phyloP scores from a whole-genome alignment of 2,797 vertebrate species.

The Myioborus miniatus region DNA sequence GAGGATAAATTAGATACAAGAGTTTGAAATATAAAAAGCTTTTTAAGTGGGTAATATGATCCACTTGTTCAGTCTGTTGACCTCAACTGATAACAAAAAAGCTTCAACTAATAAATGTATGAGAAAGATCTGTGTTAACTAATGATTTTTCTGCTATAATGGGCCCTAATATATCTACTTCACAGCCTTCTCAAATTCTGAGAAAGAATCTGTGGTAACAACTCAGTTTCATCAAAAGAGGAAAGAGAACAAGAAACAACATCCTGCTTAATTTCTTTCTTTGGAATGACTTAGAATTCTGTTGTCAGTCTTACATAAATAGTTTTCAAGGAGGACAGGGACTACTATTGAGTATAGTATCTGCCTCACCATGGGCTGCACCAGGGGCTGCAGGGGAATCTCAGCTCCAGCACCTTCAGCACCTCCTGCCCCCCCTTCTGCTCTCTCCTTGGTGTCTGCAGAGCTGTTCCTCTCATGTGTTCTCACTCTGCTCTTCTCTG shows the following conservation, averaged over 20 bases:
- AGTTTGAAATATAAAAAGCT: conserved; percentile 20
- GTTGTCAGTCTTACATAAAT: neutral
- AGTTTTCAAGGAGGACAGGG: neutral
- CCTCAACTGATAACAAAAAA: conserved; percentile 11
- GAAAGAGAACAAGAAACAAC: neutral
- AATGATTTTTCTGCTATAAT: neutral
- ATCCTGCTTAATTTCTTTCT: neutral
- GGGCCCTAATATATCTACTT: neutral
- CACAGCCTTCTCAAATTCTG: neutral
- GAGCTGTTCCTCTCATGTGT: neutral
- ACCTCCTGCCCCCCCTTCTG: neutral
- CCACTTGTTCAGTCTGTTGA: conserved; percentile 14
- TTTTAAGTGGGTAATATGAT: conserved; percentile 8
- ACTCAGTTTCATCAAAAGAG: neutral
- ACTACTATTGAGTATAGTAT: neutral
- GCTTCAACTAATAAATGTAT: neutral
- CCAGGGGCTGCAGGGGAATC: neutral
- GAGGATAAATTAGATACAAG: conserved; percentile 19
- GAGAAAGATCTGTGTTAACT: neutral
- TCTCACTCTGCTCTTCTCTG: neutral
- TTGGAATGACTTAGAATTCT: neutral
- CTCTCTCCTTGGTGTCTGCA: rapidly evolving
- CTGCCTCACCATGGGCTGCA: neutral
- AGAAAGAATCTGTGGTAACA: neutral
- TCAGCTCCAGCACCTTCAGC: neutral